These are phyloP conservation scores for Dermolepida albohirtum DNA, from an alignment of 2,888 invertebrate genomes.

Conservation along the genomic window DNA sequence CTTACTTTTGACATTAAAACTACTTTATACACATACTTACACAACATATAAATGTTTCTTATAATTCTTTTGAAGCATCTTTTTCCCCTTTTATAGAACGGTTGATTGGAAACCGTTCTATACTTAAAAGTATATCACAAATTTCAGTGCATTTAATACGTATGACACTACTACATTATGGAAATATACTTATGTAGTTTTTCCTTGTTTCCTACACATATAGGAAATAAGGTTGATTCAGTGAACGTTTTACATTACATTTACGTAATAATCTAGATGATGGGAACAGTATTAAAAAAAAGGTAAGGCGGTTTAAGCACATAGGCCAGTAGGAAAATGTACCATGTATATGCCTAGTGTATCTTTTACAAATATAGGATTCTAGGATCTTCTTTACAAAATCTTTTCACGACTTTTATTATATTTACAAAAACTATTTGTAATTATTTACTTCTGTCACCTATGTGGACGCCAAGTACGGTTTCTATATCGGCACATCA, in stretches of 20 bases:
- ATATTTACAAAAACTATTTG: conserved; percentile 8
- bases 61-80: conserved; percentile 58
- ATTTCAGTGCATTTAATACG: conserved; percentile 44
- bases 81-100: conserved; percentile 57
- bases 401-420: no score
- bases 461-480: conserved; percentile 71
- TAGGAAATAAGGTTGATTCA: no score
- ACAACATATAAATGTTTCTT: conserved; percentile 58
- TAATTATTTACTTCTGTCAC: conserved; percentile 58
- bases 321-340: conserved; percentile 36
- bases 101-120: conserved; percentile 31
- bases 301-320: conserved; percentile 40
- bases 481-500: conserved; percentile 80
- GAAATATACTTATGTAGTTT: conserved; percentile 27
- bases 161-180: conserved; percentile 35
- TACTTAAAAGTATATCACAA: conserved; percentile 45
- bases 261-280: conserved; percentile 17
- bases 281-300: conserved; percentile 22
- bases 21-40: conserved; percentile 51
- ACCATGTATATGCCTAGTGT: conserved; percentile 1
- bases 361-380: no score
- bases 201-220: conserved; percentile 12
- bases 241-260: conserved; percentile 7
- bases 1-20: conserved; percentile 30
- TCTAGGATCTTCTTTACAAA: no score